A percentile compares a stretch with the other conserved stretches of the same genome.
Evolutionary conservation across 1,140 invertebrate genomes (phyloP).

Genomic region (Plectrocnemia conspersa): DNA sequence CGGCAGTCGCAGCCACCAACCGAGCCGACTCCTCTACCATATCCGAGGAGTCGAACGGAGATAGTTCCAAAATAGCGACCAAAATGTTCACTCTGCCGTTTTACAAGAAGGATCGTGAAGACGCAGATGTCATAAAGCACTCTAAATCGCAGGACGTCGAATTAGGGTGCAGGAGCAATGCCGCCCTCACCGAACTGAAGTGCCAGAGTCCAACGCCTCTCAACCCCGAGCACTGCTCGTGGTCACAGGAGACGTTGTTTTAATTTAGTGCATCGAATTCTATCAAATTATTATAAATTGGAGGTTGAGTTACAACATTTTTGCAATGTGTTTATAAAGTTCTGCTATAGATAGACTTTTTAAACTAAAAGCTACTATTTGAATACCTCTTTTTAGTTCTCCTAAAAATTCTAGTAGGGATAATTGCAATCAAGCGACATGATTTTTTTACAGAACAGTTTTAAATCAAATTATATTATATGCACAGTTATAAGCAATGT

Average conservation of each 20-base stretch:
- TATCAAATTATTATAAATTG: too few relatives aligned
- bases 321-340: conserved; percentile 27
- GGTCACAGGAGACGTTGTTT: conserved; percentile 34
- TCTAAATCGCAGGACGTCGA: conserved; percentile 29
- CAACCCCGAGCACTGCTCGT: conserved; percentile 32
- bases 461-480: too few relatives aligned
- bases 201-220: conserved; percentile 26
- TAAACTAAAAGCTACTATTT: too few relatives aligned
- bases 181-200: conserved; percentile 11
- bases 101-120: conserved; percentile 9
- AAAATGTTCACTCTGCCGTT: conserved; percentile 22
- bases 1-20: conserved; percentile 19
- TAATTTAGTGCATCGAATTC: conserved; percentile 36
- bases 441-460: too few relatives aligned
- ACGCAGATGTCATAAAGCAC: conserved; percentile 2
- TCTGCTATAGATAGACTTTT: conserved; percentile 22
- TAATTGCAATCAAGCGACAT: too few relatives aligned
- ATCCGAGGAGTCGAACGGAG: conserved; percentile 11
- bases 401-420: too few relatives aligned
- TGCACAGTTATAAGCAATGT: too few relatives aligned
- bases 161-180: conserved; percentile 22
- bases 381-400: too few relatives aligned
- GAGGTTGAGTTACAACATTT: too few relatives aligned
- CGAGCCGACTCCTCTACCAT: conserved; percentile 5
- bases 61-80: background rate